phyloP scores from a whole-genome alignment of 2,113 vertebrate genomes.

The Tyto alba region DNA sequence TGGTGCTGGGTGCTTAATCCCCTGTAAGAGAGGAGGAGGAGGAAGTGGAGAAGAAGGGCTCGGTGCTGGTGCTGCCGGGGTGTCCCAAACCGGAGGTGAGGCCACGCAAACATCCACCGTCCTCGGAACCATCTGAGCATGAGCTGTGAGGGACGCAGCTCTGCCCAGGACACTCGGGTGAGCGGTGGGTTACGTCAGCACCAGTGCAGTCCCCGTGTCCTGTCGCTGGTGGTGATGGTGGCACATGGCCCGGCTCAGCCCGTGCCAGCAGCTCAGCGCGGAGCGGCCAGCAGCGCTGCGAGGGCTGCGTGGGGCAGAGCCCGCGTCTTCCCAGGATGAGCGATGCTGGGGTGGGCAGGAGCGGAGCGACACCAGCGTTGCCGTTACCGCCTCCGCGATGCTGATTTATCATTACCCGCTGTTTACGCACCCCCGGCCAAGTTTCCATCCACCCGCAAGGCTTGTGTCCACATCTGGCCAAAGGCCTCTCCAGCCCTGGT shows the following conservation, averaged over 20 bases:
- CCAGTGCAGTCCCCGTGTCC: fast-evolving
- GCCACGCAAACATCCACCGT: neutral
- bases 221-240: neutral
- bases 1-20: neutral
- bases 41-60: neutral
- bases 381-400: neutral
- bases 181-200: neutral
- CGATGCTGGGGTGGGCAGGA: neutral
- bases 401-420: constrained; percentile 44
- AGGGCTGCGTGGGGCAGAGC: neutral
- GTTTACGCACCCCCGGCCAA: neutral
- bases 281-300: neutral
- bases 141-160: neutral
- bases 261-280: fast-evolving
- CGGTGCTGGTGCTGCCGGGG: neutral
- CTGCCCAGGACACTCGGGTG: fast-evolving
- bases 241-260: fast-evolving
- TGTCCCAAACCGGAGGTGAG: neutral
- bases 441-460: constrained; percentile 22
- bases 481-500: neutral
- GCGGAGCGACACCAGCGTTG: fast-evolving
- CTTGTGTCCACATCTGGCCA: neutral
- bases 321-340: fast-evolving
- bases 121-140: neutral
- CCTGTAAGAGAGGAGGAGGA: neutral